phyloP scores from a whole-genome alignment of 2,113 vertebrate species.

The Amphiprion percula region DNA sequence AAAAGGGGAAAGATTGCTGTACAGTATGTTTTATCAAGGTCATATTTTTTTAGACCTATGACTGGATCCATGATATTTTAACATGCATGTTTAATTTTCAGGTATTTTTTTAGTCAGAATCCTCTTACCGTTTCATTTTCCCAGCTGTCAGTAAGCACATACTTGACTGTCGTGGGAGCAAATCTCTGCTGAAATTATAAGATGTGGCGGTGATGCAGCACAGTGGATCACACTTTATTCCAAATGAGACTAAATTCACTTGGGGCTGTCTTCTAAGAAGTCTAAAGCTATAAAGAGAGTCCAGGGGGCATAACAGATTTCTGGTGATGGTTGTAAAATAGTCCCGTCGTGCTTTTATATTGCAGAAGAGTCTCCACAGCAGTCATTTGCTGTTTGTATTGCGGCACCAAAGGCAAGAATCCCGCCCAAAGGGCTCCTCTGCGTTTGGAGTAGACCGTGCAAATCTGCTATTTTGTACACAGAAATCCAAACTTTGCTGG shows the following conservation, averaged over 20 bases:
- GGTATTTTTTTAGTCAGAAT: constrained; percentile 1
- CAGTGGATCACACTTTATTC: constrained; percentile 17
- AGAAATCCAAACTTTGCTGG: constrained; percentile 44
- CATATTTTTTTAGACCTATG: not conserved
- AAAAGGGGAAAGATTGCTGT: not conserved
- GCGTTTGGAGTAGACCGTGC: constrained; percentile 23
- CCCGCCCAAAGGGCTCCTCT: constrained; percentile 31
- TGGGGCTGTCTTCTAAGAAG: constrained; percentile 14
- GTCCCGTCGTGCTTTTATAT: constrained; percentile 56
- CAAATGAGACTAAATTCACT: constrained; percentile 37
- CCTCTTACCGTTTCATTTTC: constrained; percentile 12
- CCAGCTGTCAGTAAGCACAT: not conserved
- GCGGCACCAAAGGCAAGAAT: constrained; percentile 36
- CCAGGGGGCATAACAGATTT: constrained; percentile 18
- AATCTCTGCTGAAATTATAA: constrained; percentile 8
- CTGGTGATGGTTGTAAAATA: constrained; percentile 49
- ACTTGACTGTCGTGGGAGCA: not conserved
- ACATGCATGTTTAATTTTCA: not conserved
- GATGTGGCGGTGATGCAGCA: not conserved
- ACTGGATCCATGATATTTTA: not conserved
- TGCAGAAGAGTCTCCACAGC: constrained; percentile 27
- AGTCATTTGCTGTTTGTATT: constrained; percentile 33
- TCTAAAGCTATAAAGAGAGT: constrained; percentile 39
- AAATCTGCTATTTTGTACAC: constrained; percentile 48
- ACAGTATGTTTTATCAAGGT: constrained; percentile 7